Evolutionary conservation across 1,140 invertebrate species (phyloP), one percentile per base, ranked within the genome.

Genomic region (Zaprionus gabonicus): DNA sequence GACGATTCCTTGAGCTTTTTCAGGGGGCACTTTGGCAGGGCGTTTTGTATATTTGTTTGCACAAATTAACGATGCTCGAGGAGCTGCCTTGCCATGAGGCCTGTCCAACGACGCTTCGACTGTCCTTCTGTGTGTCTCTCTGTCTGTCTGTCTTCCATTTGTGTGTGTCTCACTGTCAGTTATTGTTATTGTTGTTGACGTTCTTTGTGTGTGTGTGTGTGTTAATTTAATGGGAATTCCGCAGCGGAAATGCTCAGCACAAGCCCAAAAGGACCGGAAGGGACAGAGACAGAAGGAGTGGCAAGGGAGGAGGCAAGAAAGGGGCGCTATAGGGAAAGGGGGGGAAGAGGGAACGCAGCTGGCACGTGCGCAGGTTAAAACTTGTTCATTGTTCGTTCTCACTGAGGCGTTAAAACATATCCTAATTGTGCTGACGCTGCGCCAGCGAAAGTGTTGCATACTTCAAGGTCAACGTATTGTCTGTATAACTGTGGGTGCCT

Each of bases 151-250:
- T 53, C 44, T 6, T 6, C 17, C 38, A 13, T 44, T 67, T 51
- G 56, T 60, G 64, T 84, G 55, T 78, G n/a, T 64, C 5, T 44
- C 25, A 12, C 51, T 66, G 17, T 44, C 20, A 46, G 41, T 46
- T n/a, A 46, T 46, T 46, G 41, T 73, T 31, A 36, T n/a, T 62
- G 34, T 81, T 17, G 2, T 38, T 23, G 23, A 23, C 23, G 23
- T 17, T 31, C 13, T 28, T 25, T 23, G 23, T 57, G 28, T 66
- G 15, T 85, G 65, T 82, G 20, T 20, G 70, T 87, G 71, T 71
- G 67, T 88, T 88, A 88, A 87, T 83, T 87, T 87, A 81, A 88
- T 88, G 85, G 46, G 84, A 87, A 87, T 88, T 88, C 78, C 83
- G 84, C 84, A 76, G 83, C 83, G 83, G 83, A 87, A 87, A 87